Conservation (phyloP, 2,113 vertebrate genomes). For the Nothoprocta perdicaria region DNA sequence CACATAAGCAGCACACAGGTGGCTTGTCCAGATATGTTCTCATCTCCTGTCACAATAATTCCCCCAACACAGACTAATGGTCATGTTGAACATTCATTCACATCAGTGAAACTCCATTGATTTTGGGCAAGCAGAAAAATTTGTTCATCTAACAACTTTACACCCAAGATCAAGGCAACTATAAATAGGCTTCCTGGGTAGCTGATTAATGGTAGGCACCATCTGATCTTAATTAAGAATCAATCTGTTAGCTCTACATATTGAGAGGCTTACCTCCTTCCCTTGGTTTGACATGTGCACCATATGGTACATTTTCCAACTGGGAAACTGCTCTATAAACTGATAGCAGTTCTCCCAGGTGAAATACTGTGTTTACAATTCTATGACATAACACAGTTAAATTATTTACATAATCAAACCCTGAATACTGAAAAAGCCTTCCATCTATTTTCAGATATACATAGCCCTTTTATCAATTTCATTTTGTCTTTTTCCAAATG, state of each 20-base stretch:
- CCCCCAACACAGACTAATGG: neutral
- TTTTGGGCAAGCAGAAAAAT: neutral
- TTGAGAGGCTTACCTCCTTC: conserved; percentile 22
- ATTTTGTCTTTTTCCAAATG: neutral
- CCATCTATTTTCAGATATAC: neutral
- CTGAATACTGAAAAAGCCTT: neutral
- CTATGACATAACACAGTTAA: conserved; percentile 12
- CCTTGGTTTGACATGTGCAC: conserved; percentile 33
- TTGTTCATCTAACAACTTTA: neutral
- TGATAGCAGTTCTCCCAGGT: neutral
- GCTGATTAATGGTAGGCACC: conserved; percentile 28
- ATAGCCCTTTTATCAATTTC: neutral
- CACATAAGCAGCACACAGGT: neutral
- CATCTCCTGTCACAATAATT: neutral
- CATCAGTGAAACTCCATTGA: neutral
- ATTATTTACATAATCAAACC: conserved; percentile 20
- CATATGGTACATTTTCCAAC: conserved; percentile 62
- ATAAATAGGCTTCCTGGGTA: neutral
- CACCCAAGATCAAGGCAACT: neutral
- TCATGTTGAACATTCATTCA: neutral
- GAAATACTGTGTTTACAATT: conserved; percentile 24
- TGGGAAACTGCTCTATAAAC: conserved; percentile 50
- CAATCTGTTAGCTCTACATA: conserved; percentile 16
- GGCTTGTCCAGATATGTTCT: neutral
- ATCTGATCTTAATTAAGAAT: conserved; percentile 57